Evolutionary conservation across 2,113 vertebrate species (phyloP).

Genomic region (Talpa occidentalis): DNA sequence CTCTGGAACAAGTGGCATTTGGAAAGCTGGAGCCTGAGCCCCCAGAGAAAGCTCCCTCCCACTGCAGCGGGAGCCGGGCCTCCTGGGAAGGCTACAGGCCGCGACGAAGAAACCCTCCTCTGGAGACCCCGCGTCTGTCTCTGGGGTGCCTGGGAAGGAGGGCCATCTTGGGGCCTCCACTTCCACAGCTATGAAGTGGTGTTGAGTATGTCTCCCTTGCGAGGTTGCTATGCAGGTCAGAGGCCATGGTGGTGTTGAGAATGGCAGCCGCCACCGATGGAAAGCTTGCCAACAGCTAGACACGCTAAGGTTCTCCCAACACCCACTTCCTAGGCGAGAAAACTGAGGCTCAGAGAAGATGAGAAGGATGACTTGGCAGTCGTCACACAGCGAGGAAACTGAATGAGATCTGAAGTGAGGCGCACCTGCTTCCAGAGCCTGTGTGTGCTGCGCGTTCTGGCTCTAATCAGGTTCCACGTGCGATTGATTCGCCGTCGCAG

Average conservation of each 20-base stretch:
- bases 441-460: rapidly evolving
- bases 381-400: neutral
- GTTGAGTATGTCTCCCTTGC: rapidly evolving
- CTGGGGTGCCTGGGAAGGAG: neutral
- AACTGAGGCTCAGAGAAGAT: neutral
- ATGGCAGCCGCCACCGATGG: rapidly evolving
- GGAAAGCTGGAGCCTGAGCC: neutral
- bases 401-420: neutral
- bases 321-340: neutral
- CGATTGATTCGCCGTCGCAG: rapidly evolving
- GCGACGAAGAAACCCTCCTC: rapidly evolving
- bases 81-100: neutral
- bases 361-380: neutral
- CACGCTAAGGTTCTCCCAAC: neutral
- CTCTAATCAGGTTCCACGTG: rapidly evolving
- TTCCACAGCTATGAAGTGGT: too few relatives aligned
- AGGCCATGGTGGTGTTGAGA: rapidly evolving
- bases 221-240: rapidly evolving
- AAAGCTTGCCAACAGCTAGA: neutral
- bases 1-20: neutral
- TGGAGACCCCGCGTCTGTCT: rapidly evolving
- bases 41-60: neutral
- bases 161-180: neutral
- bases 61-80: rapidly evolving
- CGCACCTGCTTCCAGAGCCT: neutral